Evolutionary conservation across 2,113 vertebrate genomes (phyloP), one percentile per base, ranked within the genome.

Genomic region (Alethe castanea): DNA sequence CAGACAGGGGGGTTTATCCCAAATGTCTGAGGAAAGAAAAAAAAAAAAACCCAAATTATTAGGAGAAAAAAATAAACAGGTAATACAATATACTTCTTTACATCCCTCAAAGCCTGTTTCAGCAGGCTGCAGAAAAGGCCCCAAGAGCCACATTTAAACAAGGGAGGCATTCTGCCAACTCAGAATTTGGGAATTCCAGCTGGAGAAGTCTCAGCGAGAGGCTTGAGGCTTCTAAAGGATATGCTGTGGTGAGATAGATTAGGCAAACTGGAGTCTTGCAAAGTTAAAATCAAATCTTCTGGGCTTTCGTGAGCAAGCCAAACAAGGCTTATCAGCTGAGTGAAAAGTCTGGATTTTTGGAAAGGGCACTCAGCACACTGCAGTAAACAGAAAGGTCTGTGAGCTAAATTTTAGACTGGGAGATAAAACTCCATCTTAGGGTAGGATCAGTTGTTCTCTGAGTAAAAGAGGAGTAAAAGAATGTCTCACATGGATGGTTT

Each of bases 71-170:
- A 93, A 92, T 92, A 91, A 97, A 92, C 93, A 96, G 80, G 70
- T 96, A 92, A 94, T 92, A 87, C 77, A 95, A 92, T 93, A 74
- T 96, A 94, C 92, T 94, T 95, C 81, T 94, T 84, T 92, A 94
- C 94, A 88, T 96, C 69, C 92, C 86, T 92, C 7, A 1, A 85
- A 94, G 81, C 65, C 83, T 90, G 72, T 92, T 96, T 70, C 80
- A 96, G 91, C 85, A 95, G 80, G 74, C 92, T 92, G 74, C 88
- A 94, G 73, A 86, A 91, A 52, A 91, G 82, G 76, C 77, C 95
- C 84, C 87, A 17, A 9, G 96, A 94, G 95, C 79, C 83, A 23
- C 16, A 54, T 95, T 96, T 88, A 77, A 97, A 90, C 54, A 62
- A 88, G 88, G 60, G 81, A 74, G 96, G 95, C 85, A 0, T 64